Evolutionary conservation across 2,888 invertebrate genomes (phyloP).

Genomic region (Mythimna albipuncta): DNA sequence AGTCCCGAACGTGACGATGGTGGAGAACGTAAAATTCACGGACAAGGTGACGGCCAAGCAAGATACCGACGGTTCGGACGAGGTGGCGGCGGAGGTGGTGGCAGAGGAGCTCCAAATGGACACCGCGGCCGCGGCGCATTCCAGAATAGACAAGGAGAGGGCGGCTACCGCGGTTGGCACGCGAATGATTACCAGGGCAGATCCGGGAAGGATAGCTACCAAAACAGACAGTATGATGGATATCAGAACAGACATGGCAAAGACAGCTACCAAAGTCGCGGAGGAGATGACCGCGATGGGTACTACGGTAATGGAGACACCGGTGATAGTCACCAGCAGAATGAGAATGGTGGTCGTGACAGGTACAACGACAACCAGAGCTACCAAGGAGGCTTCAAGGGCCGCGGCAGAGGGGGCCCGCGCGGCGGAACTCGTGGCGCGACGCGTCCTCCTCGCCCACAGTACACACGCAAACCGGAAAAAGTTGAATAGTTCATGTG

Average conservation of each 20-base stretch:
- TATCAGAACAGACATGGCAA: slow-evolving; percentile 82
- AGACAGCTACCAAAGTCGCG: slow-evolving; percentile 77
- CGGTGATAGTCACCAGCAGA: slow-evolving; percentile 84
- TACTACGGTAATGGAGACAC: slow-evolving; percentile 86
- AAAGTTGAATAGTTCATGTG: slow-evolving; percentile 76
- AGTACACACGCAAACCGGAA: slow-evolving; percentile 84
- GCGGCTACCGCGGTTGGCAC: slow-evolving; percentile 80
- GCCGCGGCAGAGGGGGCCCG: slow-evolving; percentile 88
- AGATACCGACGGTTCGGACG: slow-evolving; percentile 82
- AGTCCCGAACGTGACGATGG: slow-evolving; percentile 82
- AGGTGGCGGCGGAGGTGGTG: slow-evolving; percentile 74
- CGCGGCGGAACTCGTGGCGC: slow-evolving; percentile 76
- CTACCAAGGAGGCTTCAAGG: slow-evolving; percentile 90
- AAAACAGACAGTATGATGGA: slow-evolving; percentile 79
- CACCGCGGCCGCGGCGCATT: slow-evolving; percentile 83
- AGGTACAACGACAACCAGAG: slow-evolving; percentile 87
- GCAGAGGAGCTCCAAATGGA: slow-evolving; percentile 82
- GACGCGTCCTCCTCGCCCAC: slow-evolving; percentile 75
- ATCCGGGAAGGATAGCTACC: slow-evolving; percentile 81
- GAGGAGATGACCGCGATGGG: slow-evolving; percentile 74
- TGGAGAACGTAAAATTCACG: slow-evolving; percentile 80
- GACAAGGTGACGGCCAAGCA: slow-evolving; percentile 85
- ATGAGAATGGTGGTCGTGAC: slow-evolving; percentile 88
- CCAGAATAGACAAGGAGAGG: slow-evolving; percentile 77
- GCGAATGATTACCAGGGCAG: slow-evolving; percentile 79